Evolutionary conservation across 1,140 invertebrate genomes (phyloP), one percentile per base, ranked within the genome.

Genomic region (Dolichoris vasculosae): DNA sequence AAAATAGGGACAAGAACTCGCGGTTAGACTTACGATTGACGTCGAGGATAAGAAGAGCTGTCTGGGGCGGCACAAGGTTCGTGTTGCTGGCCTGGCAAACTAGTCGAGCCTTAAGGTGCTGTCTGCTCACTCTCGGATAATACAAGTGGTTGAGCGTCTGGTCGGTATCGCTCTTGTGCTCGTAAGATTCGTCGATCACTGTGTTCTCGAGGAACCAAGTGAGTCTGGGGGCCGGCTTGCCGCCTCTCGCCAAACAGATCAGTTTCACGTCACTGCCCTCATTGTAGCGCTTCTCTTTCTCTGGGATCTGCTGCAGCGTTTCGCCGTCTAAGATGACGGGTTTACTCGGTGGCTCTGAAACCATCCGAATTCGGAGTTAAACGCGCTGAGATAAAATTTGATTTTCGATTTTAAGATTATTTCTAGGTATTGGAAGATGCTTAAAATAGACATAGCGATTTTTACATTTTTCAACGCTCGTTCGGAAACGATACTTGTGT

Each of bases 1-100:
- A 26, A 59, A 59, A 59, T 59, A 59, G 55, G 55, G 23, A 23
- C 23, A 26, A 59, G 55, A 26, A 59, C 48, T 51, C 2, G 48
- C 15, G 48, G 15, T 51, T 51, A 26, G 88, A 97, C 97, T 97
- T 94, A 98, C 97, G 94, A 93, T 97, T 97, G 87, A 98, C 95
- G 91, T 98, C 96, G 89, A 98, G 94, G 79, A 97, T 96, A 86
- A 97, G 95, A 46, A 96, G 94, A 91, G 96, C 96, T 67, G 95
- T 95, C 84, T 95, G 94, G 0, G 97, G 96, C 38, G 94, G 94
- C 11, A 95, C 95, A 85, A 97, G 92, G 92, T 97, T 97, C 43
- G 97, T 98, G 92, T 98, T 98, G 90, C 95, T 96, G 15, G 97
- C 97, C 91, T 97, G 96, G 92, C 97, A 97, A 84, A 97, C 95